Evolutionary conservation across 2,888 invertebrate species (phyloP).

Genomic region (Drosophila fulvimacula): DNA sequence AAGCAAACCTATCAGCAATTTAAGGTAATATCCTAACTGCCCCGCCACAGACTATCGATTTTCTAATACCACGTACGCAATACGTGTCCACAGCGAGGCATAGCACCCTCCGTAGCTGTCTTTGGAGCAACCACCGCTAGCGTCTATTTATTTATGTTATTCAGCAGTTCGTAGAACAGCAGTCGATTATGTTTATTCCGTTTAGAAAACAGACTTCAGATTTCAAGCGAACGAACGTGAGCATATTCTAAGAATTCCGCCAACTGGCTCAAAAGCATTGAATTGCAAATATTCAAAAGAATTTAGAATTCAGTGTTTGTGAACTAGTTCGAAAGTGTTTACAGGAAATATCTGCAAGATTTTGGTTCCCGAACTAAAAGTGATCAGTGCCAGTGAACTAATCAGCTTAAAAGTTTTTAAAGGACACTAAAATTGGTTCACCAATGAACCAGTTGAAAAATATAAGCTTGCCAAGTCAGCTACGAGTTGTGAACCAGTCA

Average conservation of each 20-base stretch:
- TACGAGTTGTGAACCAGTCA: not conserved
- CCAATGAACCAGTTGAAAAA: not conserved
- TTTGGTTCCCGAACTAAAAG: not conserved
- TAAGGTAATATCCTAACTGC: constrained; percentile 84
- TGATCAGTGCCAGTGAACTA: not conserved
- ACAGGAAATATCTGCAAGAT: not conserved
- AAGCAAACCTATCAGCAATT: constrained; percentile 97
- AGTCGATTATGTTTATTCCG: no score
- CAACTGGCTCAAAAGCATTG: no score
- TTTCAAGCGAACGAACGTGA: no score
- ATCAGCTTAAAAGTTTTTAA: not conserved
- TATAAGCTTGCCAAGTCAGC: not conserved
- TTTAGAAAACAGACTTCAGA: no score
- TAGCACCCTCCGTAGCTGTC: not conserved
- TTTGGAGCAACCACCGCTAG: not conserved
- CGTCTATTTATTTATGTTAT: no score
- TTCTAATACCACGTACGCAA: constrained; percentile 22
- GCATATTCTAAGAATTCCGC: no score
- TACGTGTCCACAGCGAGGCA: not conserved
- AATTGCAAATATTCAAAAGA: no score
- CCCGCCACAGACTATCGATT: constrained; percentile 28
- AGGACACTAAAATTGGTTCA: no score
- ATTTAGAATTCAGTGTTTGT: not conserved
- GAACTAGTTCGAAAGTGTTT: not conserved
- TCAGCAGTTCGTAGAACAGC: no score